Conservation (phyloP, 2,797 vertebrate genomes). For the Ambastaia sidthimunki region DNA sequence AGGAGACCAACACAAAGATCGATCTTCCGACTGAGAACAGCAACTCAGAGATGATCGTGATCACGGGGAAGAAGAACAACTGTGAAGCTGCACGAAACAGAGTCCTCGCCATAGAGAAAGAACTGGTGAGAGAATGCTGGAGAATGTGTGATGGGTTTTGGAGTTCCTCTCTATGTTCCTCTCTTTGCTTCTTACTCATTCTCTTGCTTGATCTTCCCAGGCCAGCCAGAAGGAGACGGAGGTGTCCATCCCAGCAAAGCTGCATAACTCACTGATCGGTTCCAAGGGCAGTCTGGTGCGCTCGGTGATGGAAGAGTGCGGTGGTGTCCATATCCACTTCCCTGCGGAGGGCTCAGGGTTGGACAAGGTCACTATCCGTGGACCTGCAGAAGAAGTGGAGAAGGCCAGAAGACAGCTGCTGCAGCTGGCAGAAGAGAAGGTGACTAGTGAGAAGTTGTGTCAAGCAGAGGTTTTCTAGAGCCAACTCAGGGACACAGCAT, state of each 20-base stretch:
- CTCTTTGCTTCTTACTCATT: background rate
- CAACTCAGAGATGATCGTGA: slow-evolving; percentile 83
- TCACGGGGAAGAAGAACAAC: slow-evolving; percentile 82
- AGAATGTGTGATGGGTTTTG: background rate
- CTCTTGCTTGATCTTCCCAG: slow-evolving; percentile 58
- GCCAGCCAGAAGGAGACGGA: slow-evolving; percentile 84
- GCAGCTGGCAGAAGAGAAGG: slow-evolving; percentile 84
- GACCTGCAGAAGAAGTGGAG: slow-evolving; percentile 79
- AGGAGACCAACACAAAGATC: slow-evolving; percentile 86
- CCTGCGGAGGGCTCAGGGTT: slow-evolving; percentile 80
- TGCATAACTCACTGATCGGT: slow-evolving; percentile 86
- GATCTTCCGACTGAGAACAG: slow-evolving; percentile 84
- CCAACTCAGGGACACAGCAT: too few relatives aligned
- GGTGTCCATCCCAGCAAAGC: slow-evolving; percentile 80
- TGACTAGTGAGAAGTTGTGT: slow-evolving; percentile 46
- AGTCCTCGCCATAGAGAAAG: slow-evolving; percentile 82
- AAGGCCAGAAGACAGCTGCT: slow-evolving; percentile 80
- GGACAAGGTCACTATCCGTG: slow-evolving; percentile 82
- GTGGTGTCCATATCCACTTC: slow-evolving; percentile 85
- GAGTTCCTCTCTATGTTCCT: background rate
- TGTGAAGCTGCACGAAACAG: slow-evolving; percentile 81
- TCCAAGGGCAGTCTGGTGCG: slow-evolving; percentile 85
- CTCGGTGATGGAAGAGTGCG: slow-evolving; percentile 85
- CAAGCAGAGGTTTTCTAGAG: background rate
- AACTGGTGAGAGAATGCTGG: slow-evolving; percentile 70